Base-by-base conservation (phyloP, 2,113 vertebrate species). In the Laterallus jamaicensis region DNA sequence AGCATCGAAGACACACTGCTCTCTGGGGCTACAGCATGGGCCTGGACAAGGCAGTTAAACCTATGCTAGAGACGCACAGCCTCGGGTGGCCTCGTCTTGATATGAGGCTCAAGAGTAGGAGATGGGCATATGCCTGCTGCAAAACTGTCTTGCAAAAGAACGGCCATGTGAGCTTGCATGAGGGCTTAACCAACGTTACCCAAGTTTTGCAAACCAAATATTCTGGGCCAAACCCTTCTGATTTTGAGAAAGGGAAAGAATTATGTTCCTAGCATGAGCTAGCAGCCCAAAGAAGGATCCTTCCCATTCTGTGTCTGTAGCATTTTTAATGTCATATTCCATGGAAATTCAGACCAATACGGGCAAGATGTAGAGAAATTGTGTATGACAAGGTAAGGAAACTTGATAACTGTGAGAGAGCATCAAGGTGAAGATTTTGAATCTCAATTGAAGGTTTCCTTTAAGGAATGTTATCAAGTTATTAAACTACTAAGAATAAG, bases 281-380 rank as follows among this genome's bases (percentile, higher is more conserved):
- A 82, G 70, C 50, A 69, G 71, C n/a, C 79, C 69, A 86, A 80
- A 85, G 49, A 54, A 79, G 31, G n/a, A 86, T 42, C 22, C n/a
- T 59, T 59, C 28, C n/a, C 0, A 0, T 78, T 42, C 14, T 32
- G 82, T 54, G 6, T 75, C 44, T 3, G 6, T 58, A 58, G 26
- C 44, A 81, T 70, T 91, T 81, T 40, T 50, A 69, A 80, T 55
- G 62, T 71, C 52, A 32, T 2, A 2, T 15, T 83, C 31, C 2
- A 0, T 54, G 55, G 44, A 82, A 88, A 77, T 76, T 39, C 47
- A 75, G 52, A 70, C 14, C 47, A 50, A 68, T 7, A 28, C 0
- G 1, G 64, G 56, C 54, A 59, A 93, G 54, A 86, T 49, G n/a
- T 39, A 63, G 54, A 68, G 15, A 67, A 89, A 47, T 29, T 67